Evolutionary conservation across 2,888 invertebrate species (phyloP).

Genomic region (Acanthosepion esculentum): DNA sequence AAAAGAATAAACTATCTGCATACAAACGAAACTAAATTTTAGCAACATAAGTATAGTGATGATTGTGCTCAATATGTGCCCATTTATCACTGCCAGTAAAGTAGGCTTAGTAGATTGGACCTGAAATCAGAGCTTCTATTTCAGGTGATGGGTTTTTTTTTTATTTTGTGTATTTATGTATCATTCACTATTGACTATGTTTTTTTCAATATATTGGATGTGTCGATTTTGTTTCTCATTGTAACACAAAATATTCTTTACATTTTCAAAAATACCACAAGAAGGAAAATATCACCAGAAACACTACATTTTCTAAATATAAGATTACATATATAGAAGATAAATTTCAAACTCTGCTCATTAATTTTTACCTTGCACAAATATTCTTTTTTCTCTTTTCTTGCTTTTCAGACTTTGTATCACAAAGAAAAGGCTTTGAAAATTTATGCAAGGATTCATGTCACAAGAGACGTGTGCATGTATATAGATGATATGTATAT

Average conservation of each 20-base stretch:
- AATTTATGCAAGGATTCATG: no score
- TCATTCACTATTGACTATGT: not conserved
- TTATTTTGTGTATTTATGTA: not conserved
- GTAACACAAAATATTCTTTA: not conserved
- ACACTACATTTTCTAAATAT: not conserved
- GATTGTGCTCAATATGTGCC: not conserved
- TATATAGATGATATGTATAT: no score
- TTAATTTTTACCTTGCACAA: no score
- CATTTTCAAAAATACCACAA: not conserved
- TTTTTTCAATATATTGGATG: not conserved
- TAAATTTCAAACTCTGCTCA: no score
- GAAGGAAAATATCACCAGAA: no score
- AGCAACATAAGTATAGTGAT: not conserved
- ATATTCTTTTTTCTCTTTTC: no score
- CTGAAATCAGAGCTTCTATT: not conserved
- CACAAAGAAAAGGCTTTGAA: no score
- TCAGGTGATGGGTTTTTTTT: not conserved
- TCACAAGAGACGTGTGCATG: no score
- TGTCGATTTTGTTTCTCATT: not conserved
- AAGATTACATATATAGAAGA: no score
- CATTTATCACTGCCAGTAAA: not conserved
- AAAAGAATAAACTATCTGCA: not conserved
- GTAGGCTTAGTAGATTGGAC: not conserved
- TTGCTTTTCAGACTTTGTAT: no score
- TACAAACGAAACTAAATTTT: not conserved